Evolutionary conservation across 2,797 vertebrate species (phyloP), one percentile per base, ranked within the genome.

Genomic region (Enteromius treurensis): DNA sequence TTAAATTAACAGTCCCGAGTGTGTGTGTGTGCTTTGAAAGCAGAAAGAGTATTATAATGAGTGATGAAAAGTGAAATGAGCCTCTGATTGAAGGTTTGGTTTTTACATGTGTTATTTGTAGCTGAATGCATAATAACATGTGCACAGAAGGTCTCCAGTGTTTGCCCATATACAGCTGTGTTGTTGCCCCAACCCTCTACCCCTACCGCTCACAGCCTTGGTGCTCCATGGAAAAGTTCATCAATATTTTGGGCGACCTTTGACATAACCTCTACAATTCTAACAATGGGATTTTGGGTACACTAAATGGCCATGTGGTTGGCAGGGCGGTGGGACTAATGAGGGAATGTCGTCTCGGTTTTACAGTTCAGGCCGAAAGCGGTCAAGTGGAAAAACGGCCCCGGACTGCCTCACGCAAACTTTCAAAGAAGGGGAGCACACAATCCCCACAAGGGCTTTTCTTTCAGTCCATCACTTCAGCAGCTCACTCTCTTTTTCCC

Each of bases 281-380:
- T 96, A 47, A 98, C 96, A 98, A 97, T 97, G 94, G 96, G 94
- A 95, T 97, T 97, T 94, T 90, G 96, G 96, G 94, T 96, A 96
- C 95, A 96, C 95, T 95, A 97, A 97, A 93, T 95, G 96, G 95
- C 95, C 95, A 95, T 94, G 94, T 95, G 95, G 91, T 96, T 95
- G 95, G 95, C 93, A 93, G 95, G 94, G 93, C 95, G 96, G 96
- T 95, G 95, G 96, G 96, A 97, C 97, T 98, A 99, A 99, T 98
- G 97, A 99, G 97, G 95, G 96, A 95, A 96, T 96, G 97, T 98
- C 97, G 95, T 96, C 94, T 97, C 95, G 92, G 96, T 96, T 98
- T 98, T 97, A 96, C 95, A 94, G 95, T 96, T 94, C 92, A 94
- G 95, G 95, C 95, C 92, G 92, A 93, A 93, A 94, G 95, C 97